Base-by-base conservation (phyloP, 1,140 invertebrate species). In the Doryteuthis pealeii region DNA sequence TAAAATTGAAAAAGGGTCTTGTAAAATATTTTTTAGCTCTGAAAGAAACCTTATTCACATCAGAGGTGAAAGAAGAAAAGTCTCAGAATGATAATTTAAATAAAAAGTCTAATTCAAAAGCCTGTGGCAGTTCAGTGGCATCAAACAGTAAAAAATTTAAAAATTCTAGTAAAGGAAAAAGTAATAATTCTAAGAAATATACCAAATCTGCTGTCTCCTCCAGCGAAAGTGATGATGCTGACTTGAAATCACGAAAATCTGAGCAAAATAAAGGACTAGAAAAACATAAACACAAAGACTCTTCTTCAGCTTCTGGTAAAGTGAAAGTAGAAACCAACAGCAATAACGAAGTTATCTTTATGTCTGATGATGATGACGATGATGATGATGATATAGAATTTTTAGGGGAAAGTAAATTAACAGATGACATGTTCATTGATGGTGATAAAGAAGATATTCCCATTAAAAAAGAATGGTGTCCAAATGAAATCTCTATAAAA, bases 1-100 rank as follows among this genome's bases (percentile, higher is more conserved):
- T 22, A 5, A 68, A 58, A 35, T 35, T 79, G 49, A 71, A 49
- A 45, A 77, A 62, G 32, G 74, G 78, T 22, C 32, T 79, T 30
- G 70, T 74, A 28, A 31, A 33, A 12, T 77, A 76, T 66, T 74
- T 77, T 40, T 72, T 71, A 14, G 54, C 69, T 12, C 31, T 70
- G n/a, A 45, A 71, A 28, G 69, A 70, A 40, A 58, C 68, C 22
- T 62, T 69, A n/a, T n/a, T 26, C n/a, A 30, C 22, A 18, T 71
- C 30, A 33, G 70, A 74, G 49, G 62, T 76, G 49, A 69, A 67
- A 49, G 58, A 71, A 43, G 62, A 43, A n/a, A 43, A 28, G 74
- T 68, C 49, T 18, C 70, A 74, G 68, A 69, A 22, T 66, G 43
- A 71, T 31, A 71, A 28, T 68, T n/a, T 62, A 58, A 49, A 71